Evolutionary conservation across 1,140 invertebrate species (phyloP).

Genomic region (Drosophila repletoides): DNA sequence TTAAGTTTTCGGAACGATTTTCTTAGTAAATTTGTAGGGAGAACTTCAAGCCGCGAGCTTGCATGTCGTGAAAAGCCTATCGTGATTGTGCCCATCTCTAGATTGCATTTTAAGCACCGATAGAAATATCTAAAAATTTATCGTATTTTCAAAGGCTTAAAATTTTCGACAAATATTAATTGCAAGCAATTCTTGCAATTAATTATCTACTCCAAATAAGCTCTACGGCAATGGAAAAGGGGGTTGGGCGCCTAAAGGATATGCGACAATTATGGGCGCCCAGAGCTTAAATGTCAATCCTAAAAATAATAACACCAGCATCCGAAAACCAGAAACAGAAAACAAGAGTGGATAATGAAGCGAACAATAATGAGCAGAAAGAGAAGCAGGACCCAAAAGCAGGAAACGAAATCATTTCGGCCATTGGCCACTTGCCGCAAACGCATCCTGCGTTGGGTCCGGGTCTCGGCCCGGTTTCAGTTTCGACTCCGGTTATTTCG

Average conservation of each 20-base stretch:
- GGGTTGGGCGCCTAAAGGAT: slow-evolving; percentile 22
- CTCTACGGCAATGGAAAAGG: no score
- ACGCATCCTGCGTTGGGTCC: slow-evolving; percentile 15
- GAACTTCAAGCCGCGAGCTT: no score
- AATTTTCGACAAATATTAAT: slow-evolving; percentile 24
- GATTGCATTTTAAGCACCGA: no score
- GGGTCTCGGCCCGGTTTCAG: no score
- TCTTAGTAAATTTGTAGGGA: no score
- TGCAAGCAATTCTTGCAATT: slow-evolving; percentile 40
- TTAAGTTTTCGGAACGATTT: no score
- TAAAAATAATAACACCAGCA: slow-evolving; percentile 34
- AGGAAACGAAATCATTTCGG: slow-evolving; percentile 33
- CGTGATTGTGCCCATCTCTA: no score
- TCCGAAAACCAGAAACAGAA: slow-evolving; percentile 3
- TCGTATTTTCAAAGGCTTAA: no score
- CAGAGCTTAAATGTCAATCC: slow-evolving; percentile 46
- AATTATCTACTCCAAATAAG: slow-evolving; percentile 41
- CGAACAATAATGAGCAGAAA: slow-evolving; percentile 13
- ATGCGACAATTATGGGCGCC: slow-evolving; percentile 25
- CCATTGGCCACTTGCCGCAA: not conserved
- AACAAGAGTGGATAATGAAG: slow-evolving; percentile 38
- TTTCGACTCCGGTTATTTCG: no score
- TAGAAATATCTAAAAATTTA: no score
- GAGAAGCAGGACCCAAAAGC: not conserved
- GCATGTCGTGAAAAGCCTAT: no score